Conservation (phyloP, 1,140 invertebrate species). For the Belonocnema kinseyi region DNA sequence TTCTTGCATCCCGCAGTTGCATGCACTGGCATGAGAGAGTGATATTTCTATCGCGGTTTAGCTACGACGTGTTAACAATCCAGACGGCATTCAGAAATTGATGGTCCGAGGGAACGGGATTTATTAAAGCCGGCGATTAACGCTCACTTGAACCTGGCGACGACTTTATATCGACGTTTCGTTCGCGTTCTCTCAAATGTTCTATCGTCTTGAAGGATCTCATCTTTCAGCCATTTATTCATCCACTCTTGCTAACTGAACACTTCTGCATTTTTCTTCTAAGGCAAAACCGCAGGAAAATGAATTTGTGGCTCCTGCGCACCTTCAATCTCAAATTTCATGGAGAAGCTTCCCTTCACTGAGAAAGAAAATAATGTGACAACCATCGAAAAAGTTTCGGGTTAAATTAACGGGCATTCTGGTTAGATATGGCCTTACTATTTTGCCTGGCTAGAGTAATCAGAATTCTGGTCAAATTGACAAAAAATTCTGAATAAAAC, state of each 20-base stretch:
- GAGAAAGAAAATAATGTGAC: too few species aligned
- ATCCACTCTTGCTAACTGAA: conserved; percentile 13
- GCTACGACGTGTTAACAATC: conserved; percentile 62
- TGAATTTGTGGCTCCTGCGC: conserved; percentile 14
- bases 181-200: conserved; percentile 28
- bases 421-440: too few species aligned
- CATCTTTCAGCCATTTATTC: conserved; percentile 2
- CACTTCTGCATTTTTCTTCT: conserved; percentile 15
- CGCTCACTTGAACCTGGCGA: conserved; percentile 46
- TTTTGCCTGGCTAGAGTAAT: too few species aligned
- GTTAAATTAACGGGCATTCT: too few species aligned
- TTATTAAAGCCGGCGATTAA: conserved; percentile 63
- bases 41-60: conserved; percentile 62
- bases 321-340: conserved; percentile 4
- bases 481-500: too few species aligned
- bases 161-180: conserved; percentile 54
- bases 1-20: conserved; percentile 19
- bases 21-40: conserved; percentile 49
- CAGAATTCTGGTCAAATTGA: too few species aligned
- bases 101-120: conserved; percentile 61
- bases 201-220: conserved; percentile 28
- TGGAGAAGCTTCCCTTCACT: background rate
- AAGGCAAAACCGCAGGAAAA: background rate
- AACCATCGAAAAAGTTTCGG: too few species aligned
- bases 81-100: conserved; percentile 57